Conservation (phyloP, 1,140 invertebrate species). For the Drosophila yakuba region DNA sequence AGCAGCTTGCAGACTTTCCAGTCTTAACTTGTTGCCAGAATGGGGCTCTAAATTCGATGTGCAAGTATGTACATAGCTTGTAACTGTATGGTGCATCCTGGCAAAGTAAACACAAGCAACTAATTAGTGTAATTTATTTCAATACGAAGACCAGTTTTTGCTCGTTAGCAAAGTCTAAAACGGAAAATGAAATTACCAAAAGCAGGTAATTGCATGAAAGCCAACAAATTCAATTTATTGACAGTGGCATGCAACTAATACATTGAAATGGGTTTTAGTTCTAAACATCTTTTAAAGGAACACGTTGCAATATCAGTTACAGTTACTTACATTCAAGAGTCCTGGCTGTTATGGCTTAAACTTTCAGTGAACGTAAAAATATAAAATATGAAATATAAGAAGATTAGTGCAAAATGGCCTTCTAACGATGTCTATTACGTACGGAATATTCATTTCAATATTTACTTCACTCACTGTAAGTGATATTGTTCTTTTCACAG, state of each 20-base stretch:
- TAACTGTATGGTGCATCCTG: neutral
- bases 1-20: constrained; percentile 17
- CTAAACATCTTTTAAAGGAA: neutral
- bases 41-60: constrained; percentile 12
- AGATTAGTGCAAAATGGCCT: too few relatives aligned
- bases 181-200: constrained; percentile 29
- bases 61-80: neutral
- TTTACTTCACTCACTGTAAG: neutral
- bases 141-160: constrained; percentile 52
- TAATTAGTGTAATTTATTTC: constrained; percentile 64
- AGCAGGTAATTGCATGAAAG: constrained; percentile 7
- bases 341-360: too few relatives aligned
- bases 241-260: neutral
- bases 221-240: constrained; percentile 1
- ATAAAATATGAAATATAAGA: too few relatives aligned
- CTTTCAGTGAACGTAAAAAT: too few relatives aligned
- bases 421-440: too few relatives aligned
- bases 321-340: neutral
- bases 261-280: neutral
- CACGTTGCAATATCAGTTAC: neutral
- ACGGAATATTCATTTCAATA: neutral
- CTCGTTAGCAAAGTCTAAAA: constrained; percentile 37
- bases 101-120: constrained; percentile 44
- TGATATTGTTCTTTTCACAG: neutral
- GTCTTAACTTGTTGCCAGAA: constrained; percentile 42